phyloP scores from a whole-genome alignment of 2,888 invertebrate genomes.

The Parascotia fuliginaria region DNA sequence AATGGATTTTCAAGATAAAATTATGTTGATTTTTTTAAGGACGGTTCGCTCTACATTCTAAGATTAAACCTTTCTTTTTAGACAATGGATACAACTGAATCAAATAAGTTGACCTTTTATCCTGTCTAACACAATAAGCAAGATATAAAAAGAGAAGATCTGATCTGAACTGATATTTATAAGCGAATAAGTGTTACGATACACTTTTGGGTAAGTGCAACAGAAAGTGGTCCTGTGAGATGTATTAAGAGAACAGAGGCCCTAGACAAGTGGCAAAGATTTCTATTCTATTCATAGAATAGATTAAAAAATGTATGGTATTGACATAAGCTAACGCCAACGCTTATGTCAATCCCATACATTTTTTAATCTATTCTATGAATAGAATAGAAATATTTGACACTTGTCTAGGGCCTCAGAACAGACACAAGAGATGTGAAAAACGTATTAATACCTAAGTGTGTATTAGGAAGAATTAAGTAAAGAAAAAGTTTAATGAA shows the following conservation, averaged over 20 bases:
- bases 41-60: neutral
- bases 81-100: conserved; percentile 39
- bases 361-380: too few species aligned
- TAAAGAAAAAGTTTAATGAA: too few species aligned
- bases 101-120: conserved; percentile 44
- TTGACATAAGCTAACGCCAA: too few species aligned
- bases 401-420: too few species aligned
- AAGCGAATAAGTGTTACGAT: neutral
- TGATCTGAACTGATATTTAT: neutral
- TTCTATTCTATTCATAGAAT: too few species aligned
- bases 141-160: conserved; percentile 5
- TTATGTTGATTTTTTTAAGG: neutral
- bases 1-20: conserved; percentile 35
- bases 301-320: too few species aligned
- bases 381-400: too few species aligned
- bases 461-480: too few species aligned
- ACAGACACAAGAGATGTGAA: too few species aligned
- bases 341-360: too few species aligned
- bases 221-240: neutral
- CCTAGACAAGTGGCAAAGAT: neutral
- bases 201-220: neutral
- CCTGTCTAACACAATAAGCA: conserved; percentile 37
- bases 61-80: conserved; percentile 7
- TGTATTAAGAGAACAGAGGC: neutral
- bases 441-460: too few species aligned